Conservation (phyloP, 2,888 invertebrate species). For the Ditula angustiorana region DNA sequence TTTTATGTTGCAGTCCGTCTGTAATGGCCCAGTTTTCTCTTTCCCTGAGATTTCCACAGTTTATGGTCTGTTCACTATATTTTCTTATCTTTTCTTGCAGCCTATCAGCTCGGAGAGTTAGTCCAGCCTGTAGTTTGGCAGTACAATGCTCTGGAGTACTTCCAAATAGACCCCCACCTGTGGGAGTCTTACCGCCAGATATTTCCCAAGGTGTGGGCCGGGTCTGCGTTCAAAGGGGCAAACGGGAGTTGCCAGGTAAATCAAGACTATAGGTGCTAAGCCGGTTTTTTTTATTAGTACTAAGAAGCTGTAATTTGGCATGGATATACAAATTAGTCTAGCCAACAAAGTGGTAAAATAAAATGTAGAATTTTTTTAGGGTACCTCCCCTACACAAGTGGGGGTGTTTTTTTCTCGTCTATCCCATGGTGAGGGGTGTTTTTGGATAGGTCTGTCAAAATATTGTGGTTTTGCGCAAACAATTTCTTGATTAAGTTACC, state of each 20-base stretch:
- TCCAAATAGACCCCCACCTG: slow-evolving; percentile 76
- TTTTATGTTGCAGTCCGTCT: too few relatives aligned
- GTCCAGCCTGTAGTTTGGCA: slow-evolving; percentile 90
- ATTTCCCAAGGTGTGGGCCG: slow-evolving; percentile 91
- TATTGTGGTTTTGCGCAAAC: too few relatives aligned
- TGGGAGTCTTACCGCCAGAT: slow-evolving; percentile 88
- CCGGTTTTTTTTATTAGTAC: neutral
- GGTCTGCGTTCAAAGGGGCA: slow-evolving; percentile 94
- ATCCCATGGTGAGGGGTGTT: too few relatives aligned
- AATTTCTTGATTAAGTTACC: too few relatives aligned
- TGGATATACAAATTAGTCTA: neutral
- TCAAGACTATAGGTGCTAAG: neutral
- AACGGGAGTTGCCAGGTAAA: slow-evolving; percentile 89
- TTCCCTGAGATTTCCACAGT: too few relatives aligned
- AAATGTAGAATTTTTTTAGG: too few relatives aligned
- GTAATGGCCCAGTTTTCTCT: too few relatives aligned
- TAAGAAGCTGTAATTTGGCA: neutral
- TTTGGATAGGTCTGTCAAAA: too few relatives aligned
- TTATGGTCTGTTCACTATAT: neutral
- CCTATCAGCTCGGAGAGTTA: slow-evolving; percentile 84
- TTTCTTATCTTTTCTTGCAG: slow-evolving; percentile 64
- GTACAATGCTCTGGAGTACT: slow-evolving; percentile 85
- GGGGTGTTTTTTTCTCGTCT: too few relatives aligned
- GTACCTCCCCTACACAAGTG: too few relatives aligned
- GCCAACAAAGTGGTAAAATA: too few relatives aligned